Evolutionary conservation across 2,113 vertebrate genomes (phyloP).

Genomic region (Oostethus manadensis): DNA sequence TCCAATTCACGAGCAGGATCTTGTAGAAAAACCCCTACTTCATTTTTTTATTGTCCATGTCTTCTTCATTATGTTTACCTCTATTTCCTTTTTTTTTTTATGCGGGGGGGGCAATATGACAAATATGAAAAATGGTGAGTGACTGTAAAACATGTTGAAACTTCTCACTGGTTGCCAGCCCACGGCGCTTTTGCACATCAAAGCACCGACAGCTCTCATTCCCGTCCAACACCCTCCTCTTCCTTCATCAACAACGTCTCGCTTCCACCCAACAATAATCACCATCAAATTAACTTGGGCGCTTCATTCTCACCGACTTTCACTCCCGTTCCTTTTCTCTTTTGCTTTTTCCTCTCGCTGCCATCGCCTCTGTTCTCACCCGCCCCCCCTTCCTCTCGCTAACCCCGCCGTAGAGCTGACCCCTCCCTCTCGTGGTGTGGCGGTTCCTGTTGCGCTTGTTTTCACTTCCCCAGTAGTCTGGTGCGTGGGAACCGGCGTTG

Average conservation of each 20-base stretch:
- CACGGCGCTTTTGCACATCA: slow-evolving; percentile 59
- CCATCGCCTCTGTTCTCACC: slow-evolving; percentile 44
- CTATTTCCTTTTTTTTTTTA: too few relatives aligned
- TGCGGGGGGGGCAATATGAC: too few relatives aligned
- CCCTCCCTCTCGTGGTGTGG: slow-evolving; percentile 57
- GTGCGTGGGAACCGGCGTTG: slow-evolving; percentile 66
- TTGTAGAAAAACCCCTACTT: too few relatives aligned
- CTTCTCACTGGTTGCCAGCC: slow-evolving; percentile 60
- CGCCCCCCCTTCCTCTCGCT: slow-evolving; percentile 27
- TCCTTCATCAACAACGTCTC: slow-evolving; percentile 43
- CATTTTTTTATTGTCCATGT: too few relatives aligned
- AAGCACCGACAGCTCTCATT: slow-evolving; percentile 49
- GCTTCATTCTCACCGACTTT: slow-evolving; percentile 21
- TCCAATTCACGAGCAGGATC: too few relatives aligned
- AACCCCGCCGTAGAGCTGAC: slow-evolving; percentile 31
- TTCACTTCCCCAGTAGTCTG: slow-evolving; percentile 68
- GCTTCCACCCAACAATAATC: neutral
- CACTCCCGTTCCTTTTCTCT: neutral
- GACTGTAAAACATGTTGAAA: slow-evolving; percentile 57
- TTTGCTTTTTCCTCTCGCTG: slow-evolving; percentile 10
- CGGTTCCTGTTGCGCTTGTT: slow-evolving; percentile 71
- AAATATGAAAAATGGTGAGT: slow-evolving; percentile 17
- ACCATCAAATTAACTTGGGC: neutral
- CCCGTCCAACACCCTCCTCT: slow-evolving; percentile 28
- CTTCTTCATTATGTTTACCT: too few relatives aligned